A percentile compares a stretch with the other conserved stretches of the same genome.
Evolutionary conservation across 2,113 vertebrate species (phyloP).

Genomic region (Cnemophilus loriae): DNA sequence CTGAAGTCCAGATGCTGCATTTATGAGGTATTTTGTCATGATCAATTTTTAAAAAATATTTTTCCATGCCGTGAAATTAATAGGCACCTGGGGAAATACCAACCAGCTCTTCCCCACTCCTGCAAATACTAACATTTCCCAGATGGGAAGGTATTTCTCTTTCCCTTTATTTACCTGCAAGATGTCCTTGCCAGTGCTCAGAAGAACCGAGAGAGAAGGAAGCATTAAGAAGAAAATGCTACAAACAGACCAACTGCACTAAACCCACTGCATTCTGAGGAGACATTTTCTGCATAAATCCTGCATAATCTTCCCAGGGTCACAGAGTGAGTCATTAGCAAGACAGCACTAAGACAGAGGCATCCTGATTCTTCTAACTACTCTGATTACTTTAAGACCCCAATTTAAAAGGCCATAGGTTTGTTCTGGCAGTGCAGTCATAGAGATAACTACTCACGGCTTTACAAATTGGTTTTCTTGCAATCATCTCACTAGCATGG

Average conservation of each 20-base stretch:
- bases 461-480: slow-evolving; percentile 41
- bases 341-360: not conserved
- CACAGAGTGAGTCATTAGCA: slow-evolving; percentile 26
- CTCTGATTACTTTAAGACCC: slow-evolving; percentile 36
- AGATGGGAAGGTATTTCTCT: not conserved
- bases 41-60: slow-evolving; percentile 48
- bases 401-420: slow-evolving; percentile 15
- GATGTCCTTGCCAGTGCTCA: not conserved
- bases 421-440: not conserved
- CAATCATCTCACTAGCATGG: not conserved
- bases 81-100: slow-evolving; percentile 25
- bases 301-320: slow-evolving; percentile 27
- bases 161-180: slow-evolving; percentile 24
- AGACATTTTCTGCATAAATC: not conserved
- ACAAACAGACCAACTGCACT: not conserved
- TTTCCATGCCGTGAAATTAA: slow-evolving; percentile 32
- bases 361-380: slow-evolving; percentile 4
- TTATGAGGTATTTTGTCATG: slow-evolving; percentile 15
- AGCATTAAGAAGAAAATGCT: not conserved
- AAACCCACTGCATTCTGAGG: not conserved
- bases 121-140: slow-evolving; percentile 12
- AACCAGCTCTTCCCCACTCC: not conserved
- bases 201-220: not conserved
- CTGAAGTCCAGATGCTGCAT: slow-evolving; percentile 53
- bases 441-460: not conserved